These are phyloP conservation scores for Syngnathus acus DNA, from an alignment of 2,797 vertebrate species.

Conservation along the genomic window DNA sequence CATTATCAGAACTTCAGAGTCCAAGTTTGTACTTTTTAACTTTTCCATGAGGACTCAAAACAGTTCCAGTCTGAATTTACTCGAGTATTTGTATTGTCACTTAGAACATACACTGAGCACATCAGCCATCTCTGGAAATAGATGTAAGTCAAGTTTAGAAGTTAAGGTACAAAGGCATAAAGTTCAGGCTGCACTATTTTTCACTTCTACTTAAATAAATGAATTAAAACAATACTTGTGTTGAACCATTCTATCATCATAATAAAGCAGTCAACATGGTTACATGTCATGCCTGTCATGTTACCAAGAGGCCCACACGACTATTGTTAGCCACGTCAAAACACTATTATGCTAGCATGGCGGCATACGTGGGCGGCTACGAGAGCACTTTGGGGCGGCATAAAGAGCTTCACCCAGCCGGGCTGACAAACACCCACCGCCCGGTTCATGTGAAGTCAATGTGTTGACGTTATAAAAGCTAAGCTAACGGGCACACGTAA, in stretches of 20 bases:
- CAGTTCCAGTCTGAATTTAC: too few species aligned
- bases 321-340: conserved; percentile 5
- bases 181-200: not conserved
- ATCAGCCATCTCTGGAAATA: not conserved
- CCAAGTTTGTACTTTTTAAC: too few species aligned
- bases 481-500: conserved; percentile 35
- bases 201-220: not conserved
- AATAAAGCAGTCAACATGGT: not conserved
- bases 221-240: not conserved
- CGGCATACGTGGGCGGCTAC: not conserved
- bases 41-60: too few species aligned
- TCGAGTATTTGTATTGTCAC: too few species aligned
- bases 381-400: not conserved
- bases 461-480: conserved; percentile 12
- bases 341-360: not conserved
- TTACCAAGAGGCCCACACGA: not conserved
- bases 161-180: not conserved
- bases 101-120: not conserved
- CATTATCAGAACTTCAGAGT: too few species aligned
- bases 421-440: not conserved
- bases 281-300: not conserved
- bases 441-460: not conserved
- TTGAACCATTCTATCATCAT: not conserved
- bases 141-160: too few species aligned
- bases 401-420: not conserved